Conservation (phyloP, 2,888 invertebrate genomes). For the Gari tellinella region DNA sequence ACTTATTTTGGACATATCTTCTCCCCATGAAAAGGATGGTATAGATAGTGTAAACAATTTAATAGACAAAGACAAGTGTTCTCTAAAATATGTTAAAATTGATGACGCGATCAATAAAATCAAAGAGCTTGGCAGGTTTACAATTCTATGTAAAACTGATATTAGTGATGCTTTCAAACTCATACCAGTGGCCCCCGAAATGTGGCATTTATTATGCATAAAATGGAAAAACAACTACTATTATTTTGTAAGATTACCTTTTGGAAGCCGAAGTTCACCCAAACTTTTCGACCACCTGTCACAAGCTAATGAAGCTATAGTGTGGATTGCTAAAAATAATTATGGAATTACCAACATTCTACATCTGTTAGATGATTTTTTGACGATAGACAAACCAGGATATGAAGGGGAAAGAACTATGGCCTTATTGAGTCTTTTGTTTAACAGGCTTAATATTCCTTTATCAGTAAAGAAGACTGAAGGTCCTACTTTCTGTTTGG, state of each 20-base stretch:
- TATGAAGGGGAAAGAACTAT: constrained; percentile 40
- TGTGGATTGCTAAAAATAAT: constrained; percentile 42
- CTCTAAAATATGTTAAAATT: constrained; percentile 44
- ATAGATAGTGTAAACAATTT: constrained; percentile 45
- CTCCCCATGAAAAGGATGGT: constrained; percentile 42
- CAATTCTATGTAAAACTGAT: constrained; percentile 40
- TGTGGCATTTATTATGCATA: constrained; percentile 41
- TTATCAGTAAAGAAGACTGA: constrained; percentile 38
- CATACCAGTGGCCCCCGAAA: constrained; percentile 21
- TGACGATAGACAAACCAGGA: constrained; percentile 31
- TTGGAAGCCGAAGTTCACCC: constrained; percentile 43
- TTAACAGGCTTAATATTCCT: constrained; percentile 38
- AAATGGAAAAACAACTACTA: constrained; percentile 44
- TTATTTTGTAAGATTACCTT: constrained; percentile 32
- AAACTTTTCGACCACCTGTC: constrained; percentile 40
- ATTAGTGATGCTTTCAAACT: constrained; percentile 50
- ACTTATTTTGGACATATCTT: constrained; percentile 55
- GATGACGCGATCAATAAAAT: constrained; percentile 55
- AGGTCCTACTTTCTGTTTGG: constrained; percentile 33
- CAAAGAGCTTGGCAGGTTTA: constrained; percentile 7
- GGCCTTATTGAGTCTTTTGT: constrained; percentile 29
- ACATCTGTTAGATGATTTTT: constrained; percentile 49
- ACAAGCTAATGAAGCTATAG: constrained; percentile 26
- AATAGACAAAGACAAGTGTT: constrained; percentile 47
- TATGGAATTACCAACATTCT: constrained; percentile 35